These are phyloP conservation scores for Phenganax marumi DNA, from an alignment of 92 coral and sea anemone species.

Conservation along the genomic window DNA sequence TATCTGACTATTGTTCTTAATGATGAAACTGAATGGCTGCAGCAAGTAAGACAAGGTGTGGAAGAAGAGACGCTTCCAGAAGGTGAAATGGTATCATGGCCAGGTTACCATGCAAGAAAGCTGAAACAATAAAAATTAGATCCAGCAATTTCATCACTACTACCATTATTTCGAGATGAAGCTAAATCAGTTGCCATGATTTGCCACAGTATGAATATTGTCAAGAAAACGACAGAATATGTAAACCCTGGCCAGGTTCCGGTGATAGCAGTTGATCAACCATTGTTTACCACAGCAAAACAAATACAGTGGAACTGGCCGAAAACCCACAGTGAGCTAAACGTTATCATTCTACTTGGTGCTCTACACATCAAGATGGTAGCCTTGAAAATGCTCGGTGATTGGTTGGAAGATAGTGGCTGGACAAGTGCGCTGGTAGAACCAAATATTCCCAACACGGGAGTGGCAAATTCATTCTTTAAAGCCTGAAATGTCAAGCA, in stretches of 20 bases:
- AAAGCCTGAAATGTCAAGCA: slow-evolving; percentile 51
- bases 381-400: slow-evolving; percentile 44
- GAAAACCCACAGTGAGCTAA: slow-evolving; percentile 45
- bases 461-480: slow-evolving; percentile 40
- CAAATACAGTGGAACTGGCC: slow-evolving; percentile 51
- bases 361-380: slow-evolving; percentile 48
- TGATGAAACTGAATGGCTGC: slow-evolving; percentile 34
- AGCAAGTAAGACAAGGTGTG: slow-evolving; percentile 38
- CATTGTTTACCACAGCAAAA: slow-evolving; percentile 27
- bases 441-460: slow-evolving; percentile 36
- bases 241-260: slow-evolving; percentile 25
- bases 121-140: slow-evolving; percentile 27
- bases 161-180: slow-evolving; percentile 42
- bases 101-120: slow-evolving; percentile 58
- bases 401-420: slow-evolving; percentile 47
- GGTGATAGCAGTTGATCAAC: slow-evolving; percentile 29
- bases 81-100: slow-evolving; percentile 57
- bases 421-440: slow-evolving; percentile 44
- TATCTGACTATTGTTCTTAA: neutral
- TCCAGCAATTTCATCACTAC: slow-evolving; percentile 45
- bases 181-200: slow-evolving; percentile 49
- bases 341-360: slow-evolving; percentile 37
- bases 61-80: slow-evolving; percentile 38
- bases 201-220: slow-evolving; percentile 43
- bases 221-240: slow-evolving; percentile 33